These are phyloP conservation scores for Callipepla squamata DNA, from an alignment of 2,113 vertebrate genomes.

Conservation along the genomic window DNA sequence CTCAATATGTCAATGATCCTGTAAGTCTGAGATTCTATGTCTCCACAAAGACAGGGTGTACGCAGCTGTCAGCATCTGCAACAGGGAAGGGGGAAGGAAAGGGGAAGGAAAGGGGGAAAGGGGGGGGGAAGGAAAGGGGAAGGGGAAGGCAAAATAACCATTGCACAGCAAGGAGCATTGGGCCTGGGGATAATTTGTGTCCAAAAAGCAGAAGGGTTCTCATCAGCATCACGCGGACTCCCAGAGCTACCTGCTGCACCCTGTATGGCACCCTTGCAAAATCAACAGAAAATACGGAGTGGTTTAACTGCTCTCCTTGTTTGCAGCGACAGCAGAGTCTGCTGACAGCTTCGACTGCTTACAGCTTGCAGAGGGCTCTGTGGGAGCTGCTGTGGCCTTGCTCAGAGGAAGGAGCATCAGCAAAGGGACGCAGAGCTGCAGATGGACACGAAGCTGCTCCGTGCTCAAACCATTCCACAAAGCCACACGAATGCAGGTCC, in stretches of 20 bases:
- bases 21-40: too few species aligned
- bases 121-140: not conserved
- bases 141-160: not conserved
- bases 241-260: not conserved
- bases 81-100: too few species aligned
- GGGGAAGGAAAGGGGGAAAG: too few species aligned
- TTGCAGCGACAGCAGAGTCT: not conserved
- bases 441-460: not conserved
- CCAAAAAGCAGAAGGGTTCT: not conserved
- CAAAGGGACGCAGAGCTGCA: not conserved
- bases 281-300: not conserved
- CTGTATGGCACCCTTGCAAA: not conserved
- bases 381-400: not conserved
- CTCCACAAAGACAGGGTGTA: not conserved
- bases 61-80: too few species aligned
- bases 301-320: not conserved
- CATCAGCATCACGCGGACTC: not conserved
- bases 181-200: not conserved
- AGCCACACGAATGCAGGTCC: fast-evolving
- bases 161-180: not conserved
- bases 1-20: too few species aligned
- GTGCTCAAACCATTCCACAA: not conserved
- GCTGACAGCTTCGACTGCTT: fast-evolving
- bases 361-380: not conserved
- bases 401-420: not conserved